Evolutionary conservation across 2,797 vertebrate species (phyloP), one percentile per base, ranked within the genome.

Genomic region (Ambastaia sidthimunki): DNA sequence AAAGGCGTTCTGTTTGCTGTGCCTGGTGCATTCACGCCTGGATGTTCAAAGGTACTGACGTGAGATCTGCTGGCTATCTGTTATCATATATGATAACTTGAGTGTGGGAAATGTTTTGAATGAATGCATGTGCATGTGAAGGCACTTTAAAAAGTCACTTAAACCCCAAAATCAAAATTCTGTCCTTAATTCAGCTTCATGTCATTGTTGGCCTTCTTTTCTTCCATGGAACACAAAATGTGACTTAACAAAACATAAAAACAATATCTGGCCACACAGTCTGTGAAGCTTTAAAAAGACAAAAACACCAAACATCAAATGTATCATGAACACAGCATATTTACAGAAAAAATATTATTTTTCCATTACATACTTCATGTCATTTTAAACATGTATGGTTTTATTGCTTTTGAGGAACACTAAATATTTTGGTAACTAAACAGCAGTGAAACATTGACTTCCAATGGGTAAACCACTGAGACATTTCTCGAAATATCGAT

Each of bases 21-120:
- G 44, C 96, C 96, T 0, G 96, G 96, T 34, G 96, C 96, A 0
- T 97, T 96, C 71, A 97, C 96, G 0, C 96, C 95, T 0, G 95
- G 94, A 34, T 98, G 96, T 81, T 95, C 95, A 79, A 95, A 97
- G 93, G 96, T 96, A 82, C 75, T 28, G 28, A 47, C 41, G 16
- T 31, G 7, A 2, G 16, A 34, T 63, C 16, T 9, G 0, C 28
- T 63, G 59, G 25, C 59, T 31, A 21, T 3, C 55, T 21, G 57
- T 1, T 59, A 28, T 13, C 23, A 12, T 11, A 25, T 13, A 25
- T 13, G 4, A 59, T 23, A 25, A 59, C 4, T 1, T 57, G 5
- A 21, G 19, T 57, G 11, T 57, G 19, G 11, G 21, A 57, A 57
- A 55, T 0, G 16, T n/a, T 54, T 54, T 54, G 6, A 54, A 19